Evolutionary conservation across 2,113 vertebrate genomes (phyloP).

Genomic region (Megaceryle maxima): DNA sequence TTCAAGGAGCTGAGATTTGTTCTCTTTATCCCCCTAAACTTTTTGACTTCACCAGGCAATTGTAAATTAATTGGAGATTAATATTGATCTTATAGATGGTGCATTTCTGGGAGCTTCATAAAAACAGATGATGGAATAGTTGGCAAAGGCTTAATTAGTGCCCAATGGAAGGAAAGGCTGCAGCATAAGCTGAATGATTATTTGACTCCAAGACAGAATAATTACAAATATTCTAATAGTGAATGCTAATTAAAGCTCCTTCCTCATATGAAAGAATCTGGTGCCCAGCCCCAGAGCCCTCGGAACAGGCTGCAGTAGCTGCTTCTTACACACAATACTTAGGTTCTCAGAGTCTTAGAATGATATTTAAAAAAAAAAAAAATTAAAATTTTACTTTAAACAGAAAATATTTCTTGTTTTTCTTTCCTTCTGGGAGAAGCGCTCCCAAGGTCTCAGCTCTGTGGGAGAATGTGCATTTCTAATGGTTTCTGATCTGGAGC

Average conservation of each 20-base stretch:
- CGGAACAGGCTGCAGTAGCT: background rate
- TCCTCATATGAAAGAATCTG: background rate
- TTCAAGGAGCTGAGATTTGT: background rate
- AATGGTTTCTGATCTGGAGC: background rate
- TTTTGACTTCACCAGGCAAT: background rate
- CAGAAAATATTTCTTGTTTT: background rate
- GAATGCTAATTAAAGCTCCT: background rate
- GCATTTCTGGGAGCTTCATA: background rate
- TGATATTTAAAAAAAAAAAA: background rate
- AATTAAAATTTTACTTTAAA: background rate
- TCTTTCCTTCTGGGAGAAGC: background rate
- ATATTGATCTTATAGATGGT: background rate
- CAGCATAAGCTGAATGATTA: background rate
- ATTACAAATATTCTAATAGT: background rate
- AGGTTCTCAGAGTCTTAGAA: background rate
- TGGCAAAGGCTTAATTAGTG: background rate
- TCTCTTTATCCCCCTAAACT: background rate
- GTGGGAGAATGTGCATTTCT: background rate
- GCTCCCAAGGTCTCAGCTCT: slow-evolving; percentile 4
- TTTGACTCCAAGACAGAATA: background rate
- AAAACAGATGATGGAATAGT: background rate
- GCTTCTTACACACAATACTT: background rate
- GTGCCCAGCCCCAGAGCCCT: background rate
- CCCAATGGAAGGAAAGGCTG: background rate
- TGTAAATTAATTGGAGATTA: background rate